A percentile compares a stretch with the other conserved stretches of the same genome.
phyloP scores from a whole-genome alignment of 2,888 invertebrate species.

The Smittia sp. region DNA sequence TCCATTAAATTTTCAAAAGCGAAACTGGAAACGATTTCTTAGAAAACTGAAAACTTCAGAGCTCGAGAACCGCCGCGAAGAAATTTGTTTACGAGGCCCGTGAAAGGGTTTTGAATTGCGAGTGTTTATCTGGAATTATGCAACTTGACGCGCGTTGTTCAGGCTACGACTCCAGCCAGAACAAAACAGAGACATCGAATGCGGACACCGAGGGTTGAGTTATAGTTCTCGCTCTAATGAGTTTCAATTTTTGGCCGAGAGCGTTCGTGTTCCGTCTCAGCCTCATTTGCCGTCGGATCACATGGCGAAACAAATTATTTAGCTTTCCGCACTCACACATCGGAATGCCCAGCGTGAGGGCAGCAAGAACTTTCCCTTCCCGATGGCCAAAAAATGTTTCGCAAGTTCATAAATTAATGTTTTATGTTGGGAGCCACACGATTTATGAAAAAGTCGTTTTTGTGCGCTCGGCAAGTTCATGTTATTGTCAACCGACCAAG shows the following conservation, averaged over 20 bases:
- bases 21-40: too few relatives aligned
- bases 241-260: constrained; percentile 31
- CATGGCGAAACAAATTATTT: constrained; percentile 35
- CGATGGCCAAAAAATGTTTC: constrained; percentile 30
- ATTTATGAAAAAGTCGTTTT: background rate
- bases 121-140: background rate
- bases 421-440: background rate
- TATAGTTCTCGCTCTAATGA: constrained; percentile 37
- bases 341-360: background rate
- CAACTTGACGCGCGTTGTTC: background rate
- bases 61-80: too few relatives aligned
- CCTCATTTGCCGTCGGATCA: constrained; percentile 35
- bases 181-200: too few relatives aligned
- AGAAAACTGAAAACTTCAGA: too few relatives aligned
- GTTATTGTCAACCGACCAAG: background rate
- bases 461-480: background rate
- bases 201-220: too few relatives aligned
- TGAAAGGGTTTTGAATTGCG: background rate
- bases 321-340: background rate
- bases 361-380: background rate
- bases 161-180: too few relatives aligned
- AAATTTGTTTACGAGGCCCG: too few relatives aligned
- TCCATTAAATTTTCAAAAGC: too few relatives aligned
- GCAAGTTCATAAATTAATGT: constrained; percentile 28
- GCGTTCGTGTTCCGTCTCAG: constrained; percentile 22